A percentile compares a stretch with the other conserved stretches of the same genome.
Evolutionary conservation across 1,140 invertebrate species (phyloP).

Genomic region (Elysia chlorotica): DNA sequence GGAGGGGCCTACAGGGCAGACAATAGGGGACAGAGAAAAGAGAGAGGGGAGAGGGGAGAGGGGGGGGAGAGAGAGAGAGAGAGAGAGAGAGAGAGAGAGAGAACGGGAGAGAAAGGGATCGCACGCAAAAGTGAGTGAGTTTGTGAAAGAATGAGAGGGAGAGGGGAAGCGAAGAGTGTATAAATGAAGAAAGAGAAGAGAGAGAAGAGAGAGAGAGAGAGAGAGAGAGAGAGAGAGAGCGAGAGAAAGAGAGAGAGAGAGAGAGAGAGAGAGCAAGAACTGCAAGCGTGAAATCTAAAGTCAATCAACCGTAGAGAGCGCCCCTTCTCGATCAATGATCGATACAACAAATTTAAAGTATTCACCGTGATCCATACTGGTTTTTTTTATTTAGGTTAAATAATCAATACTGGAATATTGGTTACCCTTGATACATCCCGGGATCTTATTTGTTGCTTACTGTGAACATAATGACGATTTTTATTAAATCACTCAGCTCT

Average conservation of each 20-base stretch:
- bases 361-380: too few species aligned
- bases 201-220: background rate
- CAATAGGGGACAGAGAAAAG: background rate
- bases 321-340: too few species aligned
- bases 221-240: conserved; percentile 6
- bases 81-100: background rate
- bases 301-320: background rate
- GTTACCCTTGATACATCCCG: too few species aligned
- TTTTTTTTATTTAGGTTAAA: too few species aligned
- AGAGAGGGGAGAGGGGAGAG: background rate
- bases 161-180: background rate
- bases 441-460: too few species aligned
- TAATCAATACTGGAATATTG: too few species aligned
- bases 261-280: background rate
- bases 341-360: too few species aligned
- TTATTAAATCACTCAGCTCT: too few species aligned
- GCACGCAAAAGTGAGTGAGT: background rate
- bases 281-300: background rate
- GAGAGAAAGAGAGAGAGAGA: conserved; percentile 10
- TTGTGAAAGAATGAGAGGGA: background rate
- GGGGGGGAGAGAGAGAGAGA: too few species aligned
- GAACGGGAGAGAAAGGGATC: background rate
- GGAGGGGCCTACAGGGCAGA: too few species aligned
- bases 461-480: too few species aligned
- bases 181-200: background rate